Evolutionary conservation across 2,113 vertebrate genomes (phyloP), one percentile per base, ranked within the genome.

Genomic region (Centropristis striata): DNA sequence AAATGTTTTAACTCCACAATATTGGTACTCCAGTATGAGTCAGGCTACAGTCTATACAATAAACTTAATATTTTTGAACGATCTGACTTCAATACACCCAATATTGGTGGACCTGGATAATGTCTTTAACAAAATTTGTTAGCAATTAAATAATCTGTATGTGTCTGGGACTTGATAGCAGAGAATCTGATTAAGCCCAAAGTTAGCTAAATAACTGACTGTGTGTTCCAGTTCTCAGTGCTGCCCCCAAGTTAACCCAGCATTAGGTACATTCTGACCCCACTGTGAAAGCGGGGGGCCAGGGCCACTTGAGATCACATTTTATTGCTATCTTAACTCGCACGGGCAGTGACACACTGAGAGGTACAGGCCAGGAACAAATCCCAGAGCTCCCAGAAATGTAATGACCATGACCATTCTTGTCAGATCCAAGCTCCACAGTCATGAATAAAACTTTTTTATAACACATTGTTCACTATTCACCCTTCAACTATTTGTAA

Each of bases 251-350:
- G 47, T 64, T 25, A 46, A 66, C 66, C 49, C 39, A 60, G 60
- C 53, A 67, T 69, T 23, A 42, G 57, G 21, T 47, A 60, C 68
- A 84, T 74, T 80, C 28, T 78, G 41, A 53, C 46, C 65, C 66
- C 63, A 37, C 41, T 57, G 47, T 63, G 41, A 82, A 66, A 76
- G 63, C 39, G 50, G 16, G 21, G 37, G 69, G 41, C 51, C 60
- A 28, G 58, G 49, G 39, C 44, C 60, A 83, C 71, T 76, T 15
- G 27, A 78, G 88, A 89, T 90, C 80, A 80, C 80, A 86, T 88
- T 89, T 90, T 87, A 89, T 61, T 72, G 81, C 68, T 58, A 71
- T 71, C 65, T 82, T 54, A 49, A 53, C 75, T 80, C n/a, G 70
- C 61, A 64, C 13, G 39, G 53, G 61, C 73, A 66, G 67, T 78